phyloP scores from a whole-genome alignment of 2,797 vertebrate species.

The Myiothlypis chrysogaster region DNA sequence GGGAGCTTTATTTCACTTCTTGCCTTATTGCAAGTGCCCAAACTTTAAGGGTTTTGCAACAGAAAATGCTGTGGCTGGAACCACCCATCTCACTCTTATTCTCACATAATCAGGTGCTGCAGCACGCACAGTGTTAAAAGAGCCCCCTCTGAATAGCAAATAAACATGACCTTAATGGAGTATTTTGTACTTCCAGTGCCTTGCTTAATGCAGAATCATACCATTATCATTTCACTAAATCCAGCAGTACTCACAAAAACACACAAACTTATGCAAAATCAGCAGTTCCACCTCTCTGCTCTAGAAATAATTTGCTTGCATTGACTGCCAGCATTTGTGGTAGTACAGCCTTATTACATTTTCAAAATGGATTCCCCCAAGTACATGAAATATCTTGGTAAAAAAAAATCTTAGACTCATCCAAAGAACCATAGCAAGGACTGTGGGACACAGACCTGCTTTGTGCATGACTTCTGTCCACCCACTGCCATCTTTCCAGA shows the following conservation, averaged over 20 bases:
- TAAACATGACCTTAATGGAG: neutral
- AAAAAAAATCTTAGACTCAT: neutral
- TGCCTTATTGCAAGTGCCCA: neutral
- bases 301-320: neutral
- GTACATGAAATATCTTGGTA: neutral
- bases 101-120: neutral
- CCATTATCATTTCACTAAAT: constrained; percentile 4
- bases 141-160: neutral
- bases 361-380: neutral
- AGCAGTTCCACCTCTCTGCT: neutral
- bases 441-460: accelerated
- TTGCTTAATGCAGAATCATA: constrained; percentile 5
- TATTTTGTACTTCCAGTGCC: neutral
- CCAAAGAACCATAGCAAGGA: neutral
- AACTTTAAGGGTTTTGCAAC: neutral
- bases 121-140: neutral
- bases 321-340: neutral
- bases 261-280: neutral
- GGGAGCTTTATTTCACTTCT: neutral
- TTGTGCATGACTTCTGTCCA: neutral
- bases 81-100: neutral
- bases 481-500: neutral
- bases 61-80: neutral
- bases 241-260: neutral
- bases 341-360: neutral